These are phyloP conservation scores for Phoxinus phoxinus DNA, from an alignment of 2,113 vertebrate genomes.

Conservation along the genomic window DNA sequence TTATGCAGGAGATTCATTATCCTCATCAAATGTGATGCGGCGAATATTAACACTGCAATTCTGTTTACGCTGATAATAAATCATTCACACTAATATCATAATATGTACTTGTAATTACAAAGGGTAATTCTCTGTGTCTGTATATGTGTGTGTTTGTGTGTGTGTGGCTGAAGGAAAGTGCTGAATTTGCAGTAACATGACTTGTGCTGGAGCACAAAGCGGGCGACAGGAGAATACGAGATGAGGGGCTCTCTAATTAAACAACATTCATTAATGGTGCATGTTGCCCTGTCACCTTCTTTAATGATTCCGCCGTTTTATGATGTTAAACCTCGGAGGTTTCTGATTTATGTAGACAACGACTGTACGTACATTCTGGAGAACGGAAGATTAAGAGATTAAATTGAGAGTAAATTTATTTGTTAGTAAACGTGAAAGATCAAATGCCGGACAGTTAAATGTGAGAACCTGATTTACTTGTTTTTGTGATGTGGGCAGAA, in stretches of 20 bases:
- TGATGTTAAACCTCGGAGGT: conserved; percentile 18
- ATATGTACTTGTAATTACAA: conserved; percentile 52
- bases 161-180: conserved; percentile 47
- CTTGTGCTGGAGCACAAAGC: conserved; percentile 40
- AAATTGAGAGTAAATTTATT: conserved; percentile 8
- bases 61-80: conserved; percentile 49
- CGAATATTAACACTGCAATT: conserved; percentile 40
- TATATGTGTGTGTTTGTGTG: conserved; percentile 41
- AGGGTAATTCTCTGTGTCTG: conserved; percentile 38
- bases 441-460: not conserved
- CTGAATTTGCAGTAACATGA: conserved; percentile 52
- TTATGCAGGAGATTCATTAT: conserved; percentile 47
- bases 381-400: conserved; percentile 10
- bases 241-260: conserved; percentile 49
- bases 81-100: conserved; percentile 49
- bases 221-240: conserved; percentile 41
- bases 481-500: not conserved
- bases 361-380: not conserved
- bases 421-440: conserved; percentile 16
- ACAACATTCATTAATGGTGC: conserved; percentile 52
- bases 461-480: not conserved
- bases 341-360: conserved; percentile 3
- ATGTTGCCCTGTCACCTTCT: conserved; percentile 44
- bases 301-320: conserved; percentile 29
- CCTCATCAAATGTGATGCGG: conserved; percentile 26